phyloP scores from a whole-genome alignment of 2,113 vertebrate species.

The Ardeotis arabs region DNA sequence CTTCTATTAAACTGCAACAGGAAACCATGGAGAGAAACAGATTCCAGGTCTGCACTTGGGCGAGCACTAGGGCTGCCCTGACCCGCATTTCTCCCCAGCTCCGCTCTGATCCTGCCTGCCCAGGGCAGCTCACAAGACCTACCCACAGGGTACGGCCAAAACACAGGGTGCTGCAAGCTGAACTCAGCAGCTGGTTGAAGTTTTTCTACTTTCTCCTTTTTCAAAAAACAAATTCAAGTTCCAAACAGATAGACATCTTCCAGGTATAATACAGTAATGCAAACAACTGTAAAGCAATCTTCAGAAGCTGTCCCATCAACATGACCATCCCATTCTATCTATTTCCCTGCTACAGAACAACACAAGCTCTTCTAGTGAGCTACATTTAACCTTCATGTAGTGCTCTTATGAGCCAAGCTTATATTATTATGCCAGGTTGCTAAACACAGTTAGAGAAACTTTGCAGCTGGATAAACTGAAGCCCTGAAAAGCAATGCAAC shows the following conservation, averaged over 20 bases:
- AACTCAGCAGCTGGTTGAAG: neutral
- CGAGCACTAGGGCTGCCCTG: neutral
- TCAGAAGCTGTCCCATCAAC: neutral
- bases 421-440: neutral
- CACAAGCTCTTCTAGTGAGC: neutral
- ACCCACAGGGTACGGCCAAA: accelerated
- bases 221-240: neutral
- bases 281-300: neutral
- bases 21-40: neutral
- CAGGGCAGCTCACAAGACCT: neutral
- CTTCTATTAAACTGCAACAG: neutral
- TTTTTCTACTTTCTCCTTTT: neutral
- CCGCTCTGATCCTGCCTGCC: neutral
- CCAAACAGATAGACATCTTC: neutral
- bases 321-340: neutral
- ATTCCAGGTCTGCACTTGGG: neutral
- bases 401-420: neutral
- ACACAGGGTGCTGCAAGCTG: accelerated
- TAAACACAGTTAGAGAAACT: neutral
- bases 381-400: neutral
- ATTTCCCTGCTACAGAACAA: neutral
- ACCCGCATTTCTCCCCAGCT: accelerated
- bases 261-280: neutral
- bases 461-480: neutral
- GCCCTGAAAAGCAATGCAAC: neutral